Conservation (phyloP, 2,113 vertebrate species). For the Sterrhoptilus dennistouni region DNA sequence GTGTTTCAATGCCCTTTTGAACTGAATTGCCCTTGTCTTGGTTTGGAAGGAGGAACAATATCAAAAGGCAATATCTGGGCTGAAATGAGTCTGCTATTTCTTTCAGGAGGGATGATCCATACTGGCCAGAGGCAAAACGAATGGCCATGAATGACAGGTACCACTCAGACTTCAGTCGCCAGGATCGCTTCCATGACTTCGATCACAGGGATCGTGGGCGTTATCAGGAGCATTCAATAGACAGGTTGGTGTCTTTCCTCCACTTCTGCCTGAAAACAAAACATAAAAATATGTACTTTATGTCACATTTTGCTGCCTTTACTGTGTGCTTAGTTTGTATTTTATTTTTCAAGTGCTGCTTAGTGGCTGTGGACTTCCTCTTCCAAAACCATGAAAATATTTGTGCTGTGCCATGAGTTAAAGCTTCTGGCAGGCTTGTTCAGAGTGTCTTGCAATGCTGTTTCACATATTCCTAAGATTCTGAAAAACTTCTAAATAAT, state of each 20-base stretch:
- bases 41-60: neutral
- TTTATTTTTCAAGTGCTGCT: neutral
- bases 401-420: neutral
- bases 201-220: constrained; percentile 90
- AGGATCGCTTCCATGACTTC: constrained; percentile 92
- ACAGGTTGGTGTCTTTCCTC: constrained; percentile 74
- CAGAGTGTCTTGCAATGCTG: neutral
- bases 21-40: neutral
- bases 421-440: neutral
- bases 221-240: constrained; percentile 85
- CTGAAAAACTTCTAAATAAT: neutral
- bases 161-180: constrained; percentile 87
- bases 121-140: constrained; percentile 90
- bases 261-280: neutral
- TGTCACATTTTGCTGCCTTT: neutral
- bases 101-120: constrained; percentile 85
- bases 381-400: neutral
- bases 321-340: neutral
- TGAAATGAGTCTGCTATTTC: neutral
- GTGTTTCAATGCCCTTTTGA: neutral
- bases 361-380: neutral
- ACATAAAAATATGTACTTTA: neutral
- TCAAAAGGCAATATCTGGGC: neutral
- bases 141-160: constrained; percentile 90
- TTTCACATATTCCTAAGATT: neutral